Evolutionary conservation across 1,140 invertebrate species (phyloP), one percentile per base, ranked within the genome.

Genomic region (Drosophila sproati): DNA sequence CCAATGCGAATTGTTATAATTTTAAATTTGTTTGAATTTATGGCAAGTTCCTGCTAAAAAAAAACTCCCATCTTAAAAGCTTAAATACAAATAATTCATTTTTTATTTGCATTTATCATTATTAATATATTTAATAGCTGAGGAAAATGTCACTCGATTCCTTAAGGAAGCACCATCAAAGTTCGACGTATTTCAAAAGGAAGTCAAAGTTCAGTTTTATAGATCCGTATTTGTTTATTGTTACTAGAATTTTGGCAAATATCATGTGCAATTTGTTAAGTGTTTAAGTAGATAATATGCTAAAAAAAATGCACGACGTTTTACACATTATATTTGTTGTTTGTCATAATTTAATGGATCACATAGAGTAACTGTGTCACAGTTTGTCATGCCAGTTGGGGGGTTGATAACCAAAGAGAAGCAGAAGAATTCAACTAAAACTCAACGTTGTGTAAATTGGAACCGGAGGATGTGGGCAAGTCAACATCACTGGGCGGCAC

Each of bases 371-470:
- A 72, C 45, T 35, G 62, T 63, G 35, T 57, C 5, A 51, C 28
- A 61, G 39, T 56, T 60, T 60, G 55, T 51, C 68, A 75, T 75
- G 73, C 50, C 47, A 61, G 39, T 61, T 51, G 28, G 55, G 20
- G 20, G 20, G 20, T 20, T 20, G 20, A 48, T 57, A 52, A 37
- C 28, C 54, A 35, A 79, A 68, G 72, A 68, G 12, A 48, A 37
- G 47, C 43, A 31, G 52, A 39, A 45, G 31, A 35, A 41, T 29
- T 12, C 50, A 47, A 67, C 73, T 91, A 92, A 51, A 92, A 80
- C 47, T 92, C 91, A 10, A 92, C 89, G 91, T 96, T 96, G 82
- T 96, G 96, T 8, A 97, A 92, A 93, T 96, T 96, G 6, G 95
- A 95, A 34, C 95, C 94, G 4, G 95, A 96, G 45, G 95, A 94